Conservation (phyloP, 2,888 invertebrate genomes). For the Mycalesis mineus region DNA sequence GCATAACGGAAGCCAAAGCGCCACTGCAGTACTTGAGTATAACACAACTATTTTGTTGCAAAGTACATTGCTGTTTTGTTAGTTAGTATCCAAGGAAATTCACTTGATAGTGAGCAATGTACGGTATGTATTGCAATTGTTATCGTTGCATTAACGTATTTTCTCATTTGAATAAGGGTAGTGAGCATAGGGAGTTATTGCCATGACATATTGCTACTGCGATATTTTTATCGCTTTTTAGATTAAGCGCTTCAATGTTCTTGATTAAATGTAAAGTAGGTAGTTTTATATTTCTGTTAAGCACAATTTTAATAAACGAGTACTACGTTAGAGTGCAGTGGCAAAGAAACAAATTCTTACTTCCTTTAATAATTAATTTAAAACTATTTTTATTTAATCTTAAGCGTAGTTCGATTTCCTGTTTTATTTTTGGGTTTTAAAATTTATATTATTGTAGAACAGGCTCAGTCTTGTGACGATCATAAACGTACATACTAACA, state of each 20-base stretch:
- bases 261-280: neutral
- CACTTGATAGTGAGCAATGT: slow-evolving; percentile 18
- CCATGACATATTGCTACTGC: slow-evolving; percentile 21
- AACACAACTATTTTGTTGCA: slow-evolving; percentile 13
- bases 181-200: slow-evolving; percentile 7
- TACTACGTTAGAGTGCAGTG: no score
- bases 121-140: neutral
- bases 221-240: slow-evolving; percentile 17
- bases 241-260: slow-evolving; percentile 12
- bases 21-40: slow-evolving; percentile 38
- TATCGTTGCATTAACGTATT: neutral
- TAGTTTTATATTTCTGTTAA: neutral
- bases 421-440: no score
- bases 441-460: no score
- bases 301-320: neutral
- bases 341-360: no score
- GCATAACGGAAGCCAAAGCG: slow-evolving; percentile 39
- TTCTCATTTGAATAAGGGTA: neutral
- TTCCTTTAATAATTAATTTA: no score
- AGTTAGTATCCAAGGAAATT: slow-evolving; percentile 4
- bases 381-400: no score
- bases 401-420: no score
- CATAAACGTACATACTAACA: no score
- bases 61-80: slow-evolving; percentile 20
- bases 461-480: no score